These are phyloP conservation scores for Drosophila infuscata DNA, from an alignment of 2,888 invertebrate species.

Conservation along the genomic window DNA sequence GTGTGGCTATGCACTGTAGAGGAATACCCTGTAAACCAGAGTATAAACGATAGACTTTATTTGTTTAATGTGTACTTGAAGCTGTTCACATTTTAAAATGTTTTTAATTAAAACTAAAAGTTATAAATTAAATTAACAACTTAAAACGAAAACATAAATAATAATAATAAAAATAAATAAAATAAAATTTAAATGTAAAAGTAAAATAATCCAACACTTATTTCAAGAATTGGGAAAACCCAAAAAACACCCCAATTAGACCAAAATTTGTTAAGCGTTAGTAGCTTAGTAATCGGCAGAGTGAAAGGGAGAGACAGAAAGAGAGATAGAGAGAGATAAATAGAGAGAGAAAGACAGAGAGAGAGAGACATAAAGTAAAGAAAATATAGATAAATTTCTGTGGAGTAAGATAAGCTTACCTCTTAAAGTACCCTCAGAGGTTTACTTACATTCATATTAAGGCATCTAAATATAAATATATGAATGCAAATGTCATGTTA, in stretches of 20 bases:
- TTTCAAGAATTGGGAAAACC: not conserved
- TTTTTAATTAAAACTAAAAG: not conserved
- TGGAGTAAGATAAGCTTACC: not conserved
- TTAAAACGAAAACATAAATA: too few relatives aligned
- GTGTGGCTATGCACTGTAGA: not conserved
- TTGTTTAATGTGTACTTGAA: not conserved
- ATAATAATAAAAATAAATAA: not conserved
- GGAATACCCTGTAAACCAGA: slow-evolving; percentile 33
- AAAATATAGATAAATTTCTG: not conserved
- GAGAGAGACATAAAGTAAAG: not conserved
- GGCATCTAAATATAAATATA: not conserved
- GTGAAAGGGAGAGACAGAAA: not conserved
- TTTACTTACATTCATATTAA: not conserved
- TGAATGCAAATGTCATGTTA: not conserved
- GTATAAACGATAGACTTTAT: not conserved
- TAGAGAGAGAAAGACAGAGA: not conserved
- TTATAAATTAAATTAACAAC: too few relatives aligned
- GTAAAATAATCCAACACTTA: not conserved
- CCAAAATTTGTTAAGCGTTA: not conserved
- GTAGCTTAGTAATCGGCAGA: not conserved
- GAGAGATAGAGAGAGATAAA: not conserved
- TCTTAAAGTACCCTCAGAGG: not conserved
- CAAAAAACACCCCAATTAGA: not conserved
- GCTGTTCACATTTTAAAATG: too few relatives aligned
- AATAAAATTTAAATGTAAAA: not conserved